Conservation (phyloP, 2,888 invertebrate species). For the Myopa tessellatipennis region DNA sequence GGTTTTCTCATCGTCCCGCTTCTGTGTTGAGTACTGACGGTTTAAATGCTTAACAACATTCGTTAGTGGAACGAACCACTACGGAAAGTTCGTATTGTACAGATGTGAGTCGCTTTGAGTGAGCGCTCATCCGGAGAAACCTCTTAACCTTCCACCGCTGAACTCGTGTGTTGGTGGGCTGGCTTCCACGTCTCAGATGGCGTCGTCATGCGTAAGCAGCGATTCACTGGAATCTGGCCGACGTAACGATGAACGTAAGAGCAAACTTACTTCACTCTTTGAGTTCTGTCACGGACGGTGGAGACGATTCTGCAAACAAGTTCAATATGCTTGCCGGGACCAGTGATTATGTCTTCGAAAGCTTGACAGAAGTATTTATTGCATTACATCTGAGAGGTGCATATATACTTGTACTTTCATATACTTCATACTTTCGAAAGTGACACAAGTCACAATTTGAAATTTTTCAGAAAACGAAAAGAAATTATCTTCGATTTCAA, state of each 20-base stretch:
- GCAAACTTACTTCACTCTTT: too few relatives aligned
- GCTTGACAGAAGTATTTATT: too few relatives aligned
- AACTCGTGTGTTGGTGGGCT: not conserved
- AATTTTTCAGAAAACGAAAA: too few relatives aligned
- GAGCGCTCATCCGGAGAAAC: constrained; percentile 35
- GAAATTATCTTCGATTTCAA: too few relatives aligned
- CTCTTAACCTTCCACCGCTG: constrained; percentile 24
- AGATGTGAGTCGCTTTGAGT: constrained; percentile 33
- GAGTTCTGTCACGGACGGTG: too few relatives aligned
- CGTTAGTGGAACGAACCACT: constrained; percentile 14
- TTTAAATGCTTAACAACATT: not conserved
- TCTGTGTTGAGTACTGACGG: not conserved
- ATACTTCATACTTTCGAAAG: too few relatives aligned
- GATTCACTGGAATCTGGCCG: constrained; percentile 1
- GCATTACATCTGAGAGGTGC: too few relatives aligned
- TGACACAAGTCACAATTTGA: too few relatives aligned
- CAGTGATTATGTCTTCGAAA: too few relatives aligned
- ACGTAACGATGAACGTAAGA: not conserved
- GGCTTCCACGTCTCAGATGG: not conserved
- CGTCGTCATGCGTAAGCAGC: constrained; percentile 1
- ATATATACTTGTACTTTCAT: too few relatives aligned
- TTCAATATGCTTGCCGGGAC: not conserved
- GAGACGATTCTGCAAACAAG: not conserved
- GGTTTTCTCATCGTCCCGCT: not conserved
- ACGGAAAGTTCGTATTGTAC: constrained; percentile 1